These are phyloP conservation scores for Cheilosia soror DNA, from an alignment of 2,888 invertebrate species.

Conservation along the genomic window DNA sequence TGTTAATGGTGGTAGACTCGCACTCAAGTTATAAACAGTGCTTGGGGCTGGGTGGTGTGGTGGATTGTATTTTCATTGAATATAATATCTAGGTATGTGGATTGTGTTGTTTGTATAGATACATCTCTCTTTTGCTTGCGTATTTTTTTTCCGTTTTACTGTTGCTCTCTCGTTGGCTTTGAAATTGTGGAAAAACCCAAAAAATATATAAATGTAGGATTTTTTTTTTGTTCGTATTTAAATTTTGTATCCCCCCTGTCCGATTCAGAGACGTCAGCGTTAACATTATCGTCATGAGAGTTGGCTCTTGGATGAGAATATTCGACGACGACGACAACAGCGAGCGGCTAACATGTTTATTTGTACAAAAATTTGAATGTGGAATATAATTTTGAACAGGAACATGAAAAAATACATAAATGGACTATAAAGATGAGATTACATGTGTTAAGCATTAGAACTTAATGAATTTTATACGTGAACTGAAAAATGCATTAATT, in stretches of 20 bases:
- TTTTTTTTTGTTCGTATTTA: constrained; percentile 50
- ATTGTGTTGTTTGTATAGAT: constrained; percentile 28
- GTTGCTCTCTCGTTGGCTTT: constrained; percentile 70
- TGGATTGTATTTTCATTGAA: constrained; percentile 24
- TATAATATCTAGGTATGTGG: constrained; percentile 23
- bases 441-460: constrained; percentile 41
- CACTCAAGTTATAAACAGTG: constrained; percentile 6
- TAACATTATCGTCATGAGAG: constrained; percentile 39
- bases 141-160: constrained; percentile 52
- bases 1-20: constrained; percentile 25
- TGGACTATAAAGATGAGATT: constrained; percentile 36
- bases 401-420: constrained; percentile 19
- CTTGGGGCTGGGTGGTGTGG: not conserved
- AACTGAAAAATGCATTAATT: constrained; percentile 41
- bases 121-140: constrained; percentile 23
- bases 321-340: constrained; percentile 12
- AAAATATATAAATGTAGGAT: constrained; percentile 33
- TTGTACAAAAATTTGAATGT: constrained; percentile 7
- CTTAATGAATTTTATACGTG: constrained; percentile 50
- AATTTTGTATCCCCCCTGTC: constrained; percentile 37
- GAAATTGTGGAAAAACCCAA: constrained; percentile 73
- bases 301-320: constrained; percentile 7
- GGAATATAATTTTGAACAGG: constrained; percentile 13
- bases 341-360: constrained; percentile 26
- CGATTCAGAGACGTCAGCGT: not conserved